Conservation (phyloP, 2,797 vertebrate genomes). For the Helarctos malayanus region DNA sequence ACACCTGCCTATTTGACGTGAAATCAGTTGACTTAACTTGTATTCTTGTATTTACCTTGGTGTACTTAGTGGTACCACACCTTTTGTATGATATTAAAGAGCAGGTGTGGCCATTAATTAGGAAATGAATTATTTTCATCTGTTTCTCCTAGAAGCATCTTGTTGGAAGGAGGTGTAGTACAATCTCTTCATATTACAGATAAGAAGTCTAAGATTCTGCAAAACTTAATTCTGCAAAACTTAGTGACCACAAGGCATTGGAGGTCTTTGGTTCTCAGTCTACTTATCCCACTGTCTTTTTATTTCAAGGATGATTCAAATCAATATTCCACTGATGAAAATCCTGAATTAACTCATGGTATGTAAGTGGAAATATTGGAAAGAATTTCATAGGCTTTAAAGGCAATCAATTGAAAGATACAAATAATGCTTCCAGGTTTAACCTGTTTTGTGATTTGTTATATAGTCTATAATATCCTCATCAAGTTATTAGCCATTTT, state of each 20-base stretch:
- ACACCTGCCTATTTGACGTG: background rate
- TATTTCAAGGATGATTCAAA: background rate
- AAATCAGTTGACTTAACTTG: background rate
- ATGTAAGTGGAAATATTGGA: background rate
- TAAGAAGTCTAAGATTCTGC: background rate
- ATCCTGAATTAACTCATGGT: background rate
- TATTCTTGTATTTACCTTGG: background rate
- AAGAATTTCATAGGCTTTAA: constrained; percentile 16
- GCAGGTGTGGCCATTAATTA: background rate
- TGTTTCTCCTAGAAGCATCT: background rate
- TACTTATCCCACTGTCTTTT: background rate
- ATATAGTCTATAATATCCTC: background rate
- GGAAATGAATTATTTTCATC: constrained; percentile 8
- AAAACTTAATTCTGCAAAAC: constrained; percentile 43
- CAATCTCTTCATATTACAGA: background rate
- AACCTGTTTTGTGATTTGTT: constrained; percentile 32
- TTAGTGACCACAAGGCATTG: background rate
- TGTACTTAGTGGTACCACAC: background rate
- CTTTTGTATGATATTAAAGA: background rate
- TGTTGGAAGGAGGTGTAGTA: background rate
- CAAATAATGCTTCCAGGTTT: background rate
- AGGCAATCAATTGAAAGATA: background rate
- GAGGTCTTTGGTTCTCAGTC: background rate
- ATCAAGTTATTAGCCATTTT: constrained; percentile 5
- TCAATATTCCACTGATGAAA: background rate